Conservation (phyloP, 1,140 invertebrate species). For the Argopecten irradians region DNA sequence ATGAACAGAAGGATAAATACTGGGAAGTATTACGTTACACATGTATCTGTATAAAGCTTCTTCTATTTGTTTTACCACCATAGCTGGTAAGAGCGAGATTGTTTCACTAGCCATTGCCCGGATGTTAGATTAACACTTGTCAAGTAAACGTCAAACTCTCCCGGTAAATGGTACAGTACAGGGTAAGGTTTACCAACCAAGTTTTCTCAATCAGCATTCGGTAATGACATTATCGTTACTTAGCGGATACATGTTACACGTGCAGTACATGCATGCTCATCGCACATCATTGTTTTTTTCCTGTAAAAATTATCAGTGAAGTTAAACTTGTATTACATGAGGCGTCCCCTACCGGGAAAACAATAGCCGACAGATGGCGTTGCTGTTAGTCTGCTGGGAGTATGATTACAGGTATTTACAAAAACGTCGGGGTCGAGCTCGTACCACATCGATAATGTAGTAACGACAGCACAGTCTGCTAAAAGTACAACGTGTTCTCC, state of each 20-base stretch:
- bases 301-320: neutral
- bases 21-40: too few relatives aligned
- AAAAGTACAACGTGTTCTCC: neutral
- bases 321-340: too few relatives aligned
- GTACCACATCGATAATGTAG: neutral
- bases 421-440: neutral
- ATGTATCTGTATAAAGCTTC: too few relatives aligned
- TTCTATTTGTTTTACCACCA: too few relatives aligned
- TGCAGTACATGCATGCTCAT: neutral
- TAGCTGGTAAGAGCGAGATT: too few relatives aligned
- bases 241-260: neutral
- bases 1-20: too few relatives aligned
- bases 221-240: neutral
- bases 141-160: too few relatives aligned
- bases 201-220: neutral
- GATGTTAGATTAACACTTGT: too few relatives aligned
- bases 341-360: neutral
- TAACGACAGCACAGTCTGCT: neutral
- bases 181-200: too few relatives aligned
- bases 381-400: neutral
- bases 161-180: neutral
- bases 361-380: neutral
- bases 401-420: conserved; percentile 6
- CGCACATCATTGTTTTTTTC: neutral
- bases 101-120: too few relatives aligned